These are phyloP conservation scores for Pseudomyrmex flavicornis DNA, from an alignment of 1,140 invertebrate genomes.

Conservation along the genomic window DNA sequence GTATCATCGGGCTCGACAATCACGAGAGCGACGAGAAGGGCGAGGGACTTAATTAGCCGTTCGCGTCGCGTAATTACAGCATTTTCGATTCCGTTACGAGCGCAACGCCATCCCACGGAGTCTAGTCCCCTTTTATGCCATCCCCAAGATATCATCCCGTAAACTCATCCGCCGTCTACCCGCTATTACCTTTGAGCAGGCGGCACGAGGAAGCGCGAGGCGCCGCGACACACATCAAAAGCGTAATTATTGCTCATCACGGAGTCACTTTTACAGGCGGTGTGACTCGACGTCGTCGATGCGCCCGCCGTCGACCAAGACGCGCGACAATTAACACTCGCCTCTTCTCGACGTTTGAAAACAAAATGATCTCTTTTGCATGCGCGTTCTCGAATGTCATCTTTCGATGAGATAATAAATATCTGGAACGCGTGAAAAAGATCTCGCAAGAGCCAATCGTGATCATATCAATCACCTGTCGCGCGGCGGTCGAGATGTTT, in stretches of 20 bases:
- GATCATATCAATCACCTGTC: not conserved
- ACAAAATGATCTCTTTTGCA: too few relatives aligned
- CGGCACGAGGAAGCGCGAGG: slow-evolving; percentile 68
- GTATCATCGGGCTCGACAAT: not conserved
- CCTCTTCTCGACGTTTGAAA: too few relatives aligned
- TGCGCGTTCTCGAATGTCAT: too few relatives aligned
- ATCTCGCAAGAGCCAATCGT: not conserved
- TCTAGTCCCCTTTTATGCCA: slow-evolving; percentile 28
- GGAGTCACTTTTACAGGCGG: slow-evolving; percentile 64
- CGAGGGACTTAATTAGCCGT: slow-evolving; percentile 59
- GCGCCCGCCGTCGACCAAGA: not conserved
- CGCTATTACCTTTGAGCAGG: slow-evolving; percentile 24
- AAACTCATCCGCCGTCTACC: slow-evolving; percentile 15
- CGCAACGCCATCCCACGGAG: slow-evolving; percentile 12
- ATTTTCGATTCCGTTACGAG: slow-evolving; percentile 53
- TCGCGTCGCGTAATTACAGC: slow-evolving; percentile 43
- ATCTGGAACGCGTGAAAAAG: not conserved
- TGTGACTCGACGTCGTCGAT: not conserved
- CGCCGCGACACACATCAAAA: slow-evolving; percentile 75
- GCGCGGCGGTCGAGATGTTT: not conserved
- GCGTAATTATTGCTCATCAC: slow-evolving; percentile 67
- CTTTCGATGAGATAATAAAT: not conserved
- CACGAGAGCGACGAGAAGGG: not conserved
- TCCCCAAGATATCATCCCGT: slow-evolving; percentile 28
- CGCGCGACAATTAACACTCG: slow-evolving; percentile 5